Base-by-base conservation (phyloP, 2,797 vertebrate species). In the Amblyopsis hoosieri region DNA sequence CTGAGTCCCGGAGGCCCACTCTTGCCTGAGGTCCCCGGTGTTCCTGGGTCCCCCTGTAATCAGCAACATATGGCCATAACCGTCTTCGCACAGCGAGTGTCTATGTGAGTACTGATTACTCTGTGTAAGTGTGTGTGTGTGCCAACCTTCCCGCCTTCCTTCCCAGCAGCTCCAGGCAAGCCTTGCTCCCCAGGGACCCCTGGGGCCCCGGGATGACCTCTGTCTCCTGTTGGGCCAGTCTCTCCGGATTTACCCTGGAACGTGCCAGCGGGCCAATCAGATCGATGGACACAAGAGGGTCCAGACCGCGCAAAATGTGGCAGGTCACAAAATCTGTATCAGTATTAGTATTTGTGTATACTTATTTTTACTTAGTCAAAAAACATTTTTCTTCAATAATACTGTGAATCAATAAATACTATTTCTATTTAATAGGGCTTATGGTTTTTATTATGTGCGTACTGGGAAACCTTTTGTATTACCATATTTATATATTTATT, bases 111-210 rank as follows among this genome's bases (percentile, higher is more conserved):
- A 7, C 23, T 57, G 1, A 48, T 33, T 8, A 29, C 23, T 29
- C 23, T 29, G 23, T 29, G 23, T 50, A 12, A 7, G 45, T 46
- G 1, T 45, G 9, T 48, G 4, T 54, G 33, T 31, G 12, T 2
- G 12, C 89, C 56, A 66, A 99, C 97, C 95, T 99, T 99, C 3
- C 93, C 93, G 9, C 97, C 97, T 87, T 99, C 97, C 71, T 99
- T 99, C 19, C 97, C 97, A 52, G 96, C 93, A 6, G 94, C 72
- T 10, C 97, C 97, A 0, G 97, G 97, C 57, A 98, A 94, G 29
- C 97, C 97, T 49, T 99, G 97, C 65, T 99, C 97, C 19, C 97
- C 97, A 0, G 97, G 95, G 0, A 94, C 95, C 0, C 97, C 97
- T 0, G 97, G 93, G 0, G 96, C 93, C 0, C 97, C 97, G 0